These are phyloP conservation scores for Sepiola atlantica DNA, from an alignment of 2,888 invertebrate species.

Conservation along the genomic window DNA sequence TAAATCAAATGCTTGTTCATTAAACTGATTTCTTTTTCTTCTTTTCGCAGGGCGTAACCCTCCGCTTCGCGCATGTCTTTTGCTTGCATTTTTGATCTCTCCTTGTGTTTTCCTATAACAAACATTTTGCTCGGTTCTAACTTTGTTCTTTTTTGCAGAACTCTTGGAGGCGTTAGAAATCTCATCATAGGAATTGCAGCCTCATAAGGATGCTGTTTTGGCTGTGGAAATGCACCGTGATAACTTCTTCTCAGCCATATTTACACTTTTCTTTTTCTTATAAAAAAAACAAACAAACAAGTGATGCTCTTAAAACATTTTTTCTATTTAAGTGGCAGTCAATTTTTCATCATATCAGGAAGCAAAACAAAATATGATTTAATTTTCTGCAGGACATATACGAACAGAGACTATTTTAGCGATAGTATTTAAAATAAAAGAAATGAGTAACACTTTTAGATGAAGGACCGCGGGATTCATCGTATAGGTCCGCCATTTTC, in stretches of 20 bases:
- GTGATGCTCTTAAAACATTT: not conserved
- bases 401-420: no score
- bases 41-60: not conserved
- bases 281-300: not conserved
- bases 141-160: not conserved
- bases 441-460: no score
- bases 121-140: not conserved
- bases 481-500: no score
- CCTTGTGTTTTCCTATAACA: not conserved
- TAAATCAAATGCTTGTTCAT: not conserved
- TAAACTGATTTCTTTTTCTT: not conserved
- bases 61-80: not conserved
- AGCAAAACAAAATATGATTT: not conserved
- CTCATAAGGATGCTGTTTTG: conserved; percentile 4
- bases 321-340: not conserved
- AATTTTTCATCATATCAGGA: not conserved
- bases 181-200: conserved; percentile 10
- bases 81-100: not conserved
- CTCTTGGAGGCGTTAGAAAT: not conserved
- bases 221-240: not conserved
- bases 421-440: no score
- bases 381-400: no score
- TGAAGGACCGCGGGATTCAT: no score
- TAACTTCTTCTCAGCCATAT: not conserved
- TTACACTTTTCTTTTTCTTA: not conserved